Evolutionary conservation across 2,888 invertebrate genomes (phyloP).

Genomic region (Psococerastis gibbosa): DNA sequence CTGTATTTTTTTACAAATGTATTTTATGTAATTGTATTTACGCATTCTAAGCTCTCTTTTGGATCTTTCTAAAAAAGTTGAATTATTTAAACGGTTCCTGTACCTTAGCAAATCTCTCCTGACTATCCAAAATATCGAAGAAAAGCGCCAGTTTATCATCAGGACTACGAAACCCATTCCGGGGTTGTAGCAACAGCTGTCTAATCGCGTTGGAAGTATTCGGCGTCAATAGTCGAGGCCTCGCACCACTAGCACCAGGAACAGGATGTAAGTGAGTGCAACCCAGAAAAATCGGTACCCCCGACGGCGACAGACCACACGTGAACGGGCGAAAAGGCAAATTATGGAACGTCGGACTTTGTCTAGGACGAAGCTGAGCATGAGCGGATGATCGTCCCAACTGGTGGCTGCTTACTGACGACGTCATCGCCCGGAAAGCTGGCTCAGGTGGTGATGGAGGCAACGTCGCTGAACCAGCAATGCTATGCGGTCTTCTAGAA

Average conservation of each 20-base stretch:
- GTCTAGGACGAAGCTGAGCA: slow-evolving; percentile 34
- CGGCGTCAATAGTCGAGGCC: slow-evolving; percentile 29
- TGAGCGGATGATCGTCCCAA: slow-evolving; percentile 32
- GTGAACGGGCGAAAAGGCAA: slow-evolving; percentile 29
- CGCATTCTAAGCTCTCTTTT: no score
- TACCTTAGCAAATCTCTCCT: slow-evolving; percentile 69
- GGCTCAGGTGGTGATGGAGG: slow-evolving; percentile 27
- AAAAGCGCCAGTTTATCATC: slow-evolving; percentile 60
- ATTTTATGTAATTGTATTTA: no score
- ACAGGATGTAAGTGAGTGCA: slow-evolving; percentile 7
- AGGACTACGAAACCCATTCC: slow-evolving; percentile 55
- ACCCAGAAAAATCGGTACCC: slow-evolving; percentile 25
- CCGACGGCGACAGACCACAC: slow-evolving; percentile 27
- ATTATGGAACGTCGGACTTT: slow-evolving; percentile 43
- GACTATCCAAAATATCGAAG: slow-evolving; percentile 64
- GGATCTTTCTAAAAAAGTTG: no score
- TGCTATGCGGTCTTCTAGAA: slow-evolving; percentile 24
- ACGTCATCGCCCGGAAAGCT: slow-evolving; percentile 34
- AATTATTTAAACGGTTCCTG: no score
- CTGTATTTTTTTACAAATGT: no score
- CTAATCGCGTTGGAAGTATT: slow-evolving; percentile 48
- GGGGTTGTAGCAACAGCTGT: slow-evolving; percentile 44
- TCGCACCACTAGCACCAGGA: slow-evolving; percentile 13
- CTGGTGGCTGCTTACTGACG: slow-evolving; percentile 42
- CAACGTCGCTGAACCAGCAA: slow-evolving; percentile 20